Percentiles rank a stretch among this genome's conserved stretches.
These are phyloP conservation scores for Pheosia gnoma DNA, from an alignment of 2,888 invertebrate species.

Conservation along the genomic window DNA sequence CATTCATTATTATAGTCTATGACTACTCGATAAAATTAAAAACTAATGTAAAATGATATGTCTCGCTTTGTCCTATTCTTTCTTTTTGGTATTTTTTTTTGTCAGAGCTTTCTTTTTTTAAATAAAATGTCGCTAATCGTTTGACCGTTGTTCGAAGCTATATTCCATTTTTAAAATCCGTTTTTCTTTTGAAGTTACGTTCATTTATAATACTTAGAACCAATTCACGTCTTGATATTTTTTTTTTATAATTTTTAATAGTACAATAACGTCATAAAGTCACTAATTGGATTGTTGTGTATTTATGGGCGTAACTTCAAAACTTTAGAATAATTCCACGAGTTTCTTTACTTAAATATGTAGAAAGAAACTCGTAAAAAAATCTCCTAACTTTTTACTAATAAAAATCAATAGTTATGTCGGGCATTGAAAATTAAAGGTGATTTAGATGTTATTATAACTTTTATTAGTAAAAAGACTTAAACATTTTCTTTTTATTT, in stretches of 20 bases:
- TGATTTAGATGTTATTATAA: constrained; percentile 12
- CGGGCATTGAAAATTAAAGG: constrained; percentile 22
- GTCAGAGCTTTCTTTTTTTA: constrained; percentile 44
- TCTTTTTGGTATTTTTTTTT: constrained; percentile 52
- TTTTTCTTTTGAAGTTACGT: constrained; percentile 50
- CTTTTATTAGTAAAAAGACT: constrained; percentile 43
- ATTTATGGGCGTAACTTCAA: constrained; percentile 24
- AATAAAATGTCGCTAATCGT: constrained; percentile 63
- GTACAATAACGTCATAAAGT: constrained; percentile 10
- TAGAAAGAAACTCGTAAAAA: constrained; percentile 35
- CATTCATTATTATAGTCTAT: constrained; percentile 43
- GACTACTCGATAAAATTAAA: constrained; percentile 49
- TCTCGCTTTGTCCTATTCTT: constrained; percentile 49
- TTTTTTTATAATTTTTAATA: background rate
- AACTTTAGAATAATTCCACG: constrained; percentile 34
- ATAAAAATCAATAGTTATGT: constrained; percentile 36
- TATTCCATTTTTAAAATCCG: constrained; percentile 47
- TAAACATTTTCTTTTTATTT: constrained; percentile 11
- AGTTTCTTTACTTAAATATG: constrained; percentile 27
- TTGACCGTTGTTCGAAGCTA: constrained; percentile 71
- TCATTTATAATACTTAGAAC: constrained; percentile 11
- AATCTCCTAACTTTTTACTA: constrained; percentile 35
- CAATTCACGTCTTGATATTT: background rate
- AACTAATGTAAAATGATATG: constrained; percentile 52
- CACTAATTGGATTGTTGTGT: constrained; percentile 12